Evolutionary conservation across 2,797 vertebrate species (phyloP), one percentile per base, ranked within the genome.

Genomic region (Centroberyx gerrardi): DNA sequence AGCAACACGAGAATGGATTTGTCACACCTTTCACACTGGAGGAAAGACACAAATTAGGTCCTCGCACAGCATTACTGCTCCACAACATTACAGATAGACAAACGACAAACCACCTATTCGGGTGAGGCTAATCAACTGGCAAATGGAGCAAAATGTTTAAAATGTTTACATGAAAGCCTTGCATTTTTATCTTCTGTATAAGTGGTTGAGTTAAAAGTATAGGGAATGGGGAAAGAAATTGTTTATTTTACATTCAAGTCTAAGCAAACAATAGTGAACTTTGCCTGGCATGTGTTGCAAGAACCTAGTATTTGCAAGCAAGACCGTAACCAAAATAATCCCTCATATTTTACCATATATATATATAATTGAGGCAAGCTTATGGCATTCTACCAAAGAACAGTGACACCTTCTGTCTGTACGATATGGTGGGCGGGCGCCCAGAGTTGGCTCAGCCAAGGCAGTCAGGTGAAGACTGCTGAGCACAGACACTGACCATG

Each of bases 341-440:
- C 18, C 3, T 46, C 22, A 68, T 73, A 59, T 67, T 68, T 49
- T 51, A 48, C 8, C 6, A 18, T 1, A 58, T 42, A 6, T 1
- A 80, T 56, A 22, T 22, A 22, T 22, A 80, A 56, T 62, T 8
- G 2, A 62, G 44, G 38, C 14, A 8, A 15, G 36, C 48, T 56
- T 51, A 70, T 56, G 51, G 22, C 71, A 38, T 44, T 60, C 48
- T 67, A 53, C 48, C 49, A 64, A 63, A 69, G 52, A 67, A 15
- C 29, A 54, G 33, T 27, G 27, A 54, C 54, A 17, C 46, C 31
- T 63, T 22, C 63, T 46, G 53, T 74, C 42, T 1, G 13, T 58
- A n/a, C 3, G 2, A 62, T 49, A 56, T 4, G n/a, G 40, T 65
- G 76, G 62, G 66, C 29, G 4, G 56, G 18, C 7, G 22, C 29